These are phyloP conservation scores for Furnarius figulus DNA, from an alignment of 2,113 vertebrate species.

Conservation along the genomic window DNA sequence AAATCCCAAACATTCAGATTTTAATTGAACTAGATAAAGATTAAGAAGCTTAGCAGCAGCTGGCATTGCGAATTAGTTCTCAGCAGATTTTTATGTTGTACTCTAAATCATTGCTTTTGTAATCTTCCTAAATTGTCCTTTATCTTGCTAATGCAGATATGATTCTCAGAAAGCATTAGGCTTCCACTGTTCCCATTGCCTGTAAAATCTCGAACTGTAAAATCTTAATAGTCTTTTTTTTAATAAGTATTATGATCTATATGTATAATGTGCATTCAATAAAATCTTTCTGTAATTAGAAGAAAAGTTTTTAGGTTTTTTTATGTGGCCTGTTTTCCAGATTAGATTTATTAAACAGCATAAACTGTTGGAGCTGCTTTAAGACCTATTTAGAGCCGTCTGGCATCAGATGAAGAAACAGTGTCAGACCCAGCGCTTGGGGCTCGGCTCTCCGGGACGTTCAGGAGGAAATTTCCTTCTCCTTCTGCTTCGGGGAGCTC, in stretches of 20 bases:
- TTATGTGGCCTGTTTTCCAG: slow-evolving; percentile 66
- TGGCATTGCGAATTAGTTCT: slow-evolving; percentile 78
- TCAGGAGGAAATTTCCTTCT: slow-evolving; percentile 13
- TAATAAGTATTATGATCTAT: slow-evolving; percentile 76
- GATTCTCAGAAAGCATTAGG: slow-evolving; percentile 70
- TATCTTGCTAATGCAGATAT: slow-evolving; percentile 82
- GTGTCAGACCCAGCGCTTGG: background rate
- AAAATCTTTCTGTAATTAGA: slow-evolving; percentile 77
- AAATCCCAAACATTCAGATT: slow-evolving; percentile 84
- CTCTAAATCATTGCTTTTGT: slow-evolving; percentile 80
- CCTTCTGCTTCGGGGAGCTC: background rate
- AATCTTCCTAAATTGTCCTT: slow-evolving; percentile 82
- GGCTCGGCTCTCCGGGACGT: slow-evolving; percentile 14
- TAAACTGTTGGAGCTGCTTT: slow-evolving; percentile 21
- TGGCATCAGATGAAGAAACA: background rate
- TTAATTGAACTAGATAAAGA: slow-evolving; percentile 89
- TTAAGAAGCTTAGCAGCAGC: slow-evolving; percentile 83
- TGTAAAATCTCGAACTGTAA: slow-evolving; percentile 73
- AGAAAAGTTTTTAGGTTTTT: slow-evolving; percentile 65
- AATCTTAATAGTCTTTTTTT: slow-evolving; percentile 76
- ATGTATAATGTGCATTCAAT: slow-evolving; percentile 73
- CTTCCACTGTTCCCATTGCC: slow-evolving; percentile 63
- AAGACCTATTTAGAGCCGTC: slow-evolving; percentile 18
- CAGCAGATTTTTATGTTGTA: slow-evolving; percentile 77
- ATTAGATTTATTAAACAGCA: slow-evolving; percentile 54